phyloP scores from a whole-genome alignment of 2,113 vertebrate genomes.

The Rattus norvegicus region GRCr8 NC_086033.1:14737001-14737500 shows the following conservation, averaged over 20 bases:
- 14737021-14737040: neutral
- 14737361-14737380: neutral
- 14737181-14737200: neutral
- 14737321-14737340: neutral
- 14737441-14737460: neutral
- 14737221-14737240: too few relatives aligned
- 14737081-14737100: neutral
- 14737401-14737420: neutral
- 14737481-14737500: neutral
- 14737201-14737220: too few relatives aligned
- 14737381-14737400: neutral
- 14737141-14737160: neutral
- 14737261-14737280: constrained; percentile 10
- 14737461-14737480: neutral
- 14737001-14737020: neutral
- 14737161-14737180: neutral
- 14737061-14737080: neutral
- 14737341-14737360: neutral
- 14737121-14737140: neutral
- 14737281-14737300: neutral
- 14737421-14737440: neutral
- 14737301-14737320: neutral
- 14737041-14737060: neutral
- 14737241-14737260: neutral
- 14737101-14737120: neutral